Conservation (phyloP, 2,888 invertebrate genomes). For the Drosophila recens region DNA sequence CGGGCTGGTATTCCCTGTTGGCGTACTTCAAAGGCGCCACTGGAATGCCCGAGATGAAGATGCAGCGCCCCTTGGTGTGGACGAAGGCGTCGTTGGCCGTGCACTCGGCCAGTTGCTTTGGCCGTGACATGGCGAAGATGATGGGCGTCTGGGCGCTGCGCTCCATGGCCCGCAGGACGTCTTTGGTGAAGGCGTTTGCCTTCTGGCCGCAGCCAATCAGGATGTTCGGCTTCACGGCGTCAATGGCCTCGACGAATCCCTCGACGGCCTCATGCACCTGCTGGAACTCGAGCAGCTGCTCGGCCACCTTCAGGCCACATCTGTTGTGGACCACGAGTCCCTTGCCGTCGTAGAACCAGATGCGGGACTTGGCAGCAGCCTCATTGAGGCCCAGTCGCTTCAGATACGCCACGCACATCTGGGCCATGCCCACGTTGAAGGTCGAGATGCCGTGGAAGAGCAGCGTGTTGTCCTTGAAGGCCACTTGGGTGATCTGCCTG, state of each 20-base stretch:
- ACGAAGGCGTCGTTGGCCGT: conserved; percentile 60
- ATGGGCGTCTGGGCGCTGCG: conserved; percentile 47
- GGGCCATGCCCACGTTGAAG: conserved; percentile 61
- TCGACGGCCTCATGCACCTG: conserved; percentile 18
- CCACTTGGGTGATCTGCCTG: conserved; percentile 11
- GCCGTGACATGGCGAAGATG: conserved; percentile 55
- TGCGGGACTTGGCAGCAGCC: conserved; percentile 27
- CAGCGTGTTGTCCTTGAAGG: conserved; percentile 43
- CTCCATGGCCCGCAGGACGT: conserved; percentile 66
- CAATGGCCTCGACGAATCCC: conserved; percentile 38
- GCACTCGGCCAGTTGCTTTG: conserved; percentile 40
- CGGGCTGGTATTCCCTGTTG: conserved; percentile 64
- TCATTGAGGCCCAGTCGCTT: conserved; percentile 53
- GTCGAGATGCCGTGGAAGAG: conserved; percentile 50
- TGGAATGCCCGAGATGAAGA: conserved; percentile 43
- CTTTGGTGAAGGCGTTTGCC: conserved; percentile 45
- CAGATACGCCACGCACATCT: conserved; percentile 46
- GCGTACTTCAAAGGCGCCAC: conserved; percentile 60
- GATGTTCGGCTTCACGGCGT: conserved; percentile 57
- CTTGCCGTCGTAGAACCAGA: conserved; percentile 65
- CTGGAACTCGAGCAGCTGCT: conserved; percentile 38
- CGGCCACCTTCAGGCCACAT: conserved; percentile 23
- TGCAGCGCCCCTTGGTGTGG: conserved; percentile 65
- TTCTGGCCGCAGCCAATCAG: conserved; percentile 55
- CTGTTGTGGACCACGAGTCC: conserved; percentile 53